Evolutionary conservation across 2,888 invertebrate genomes (phyloP), one percentile per base, ranked within the genome.

Genomic region (Latrodectus elegans): DNA sequence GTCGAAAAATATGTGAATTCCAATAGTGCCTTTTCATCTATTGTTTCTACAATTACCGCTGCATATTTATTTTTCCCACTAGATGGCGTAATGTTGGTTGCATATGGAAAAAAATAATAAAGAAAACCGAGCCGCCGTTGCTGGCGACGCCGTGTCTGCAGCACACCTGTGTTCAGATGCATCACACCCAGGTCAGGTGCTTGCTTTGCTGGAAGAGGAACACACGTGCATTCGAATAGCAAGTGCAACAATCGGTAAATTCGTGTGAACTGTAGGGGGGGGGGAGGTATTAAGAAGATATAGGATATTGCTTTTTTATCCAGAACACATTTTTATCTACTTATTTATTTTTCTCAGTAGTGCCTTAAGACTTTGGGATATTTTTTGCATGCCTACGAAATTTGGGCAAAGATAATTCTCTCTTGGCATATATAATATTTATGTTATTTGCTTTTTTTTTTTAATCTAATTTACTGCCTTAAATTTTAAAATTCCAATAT

Each of bases 161-260:
- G 83, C 88, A 83, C 88, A 88, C 88, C 88, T 88, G 88, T 88
- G 88, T 82, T 68, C 74, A 86, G 81, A 80, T 80, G 70, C 68
- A 74, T 75, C 76, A 80, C 86, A 86, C 86, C 86, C 86, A 86
- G 86, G 80, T 86, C 86, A 86, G 86, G 86, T 86, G 86, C 86
- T 64, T 65, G 73, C 73, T 17, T 68, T 73, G 77, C 68, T 71
- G 22, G 26, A 82, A 84, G 67, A 80, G 72, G 84, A 77, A 78
- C 76, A 74, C 86, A 81, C 86, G 81, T 81, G 86, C 68, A 22
- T 73, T 15, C 73, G 73, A 73, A 73, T 49, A 67, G 77, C 71
- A 81, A 86, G 86, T 86, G 86, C 86, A 86, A 81, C 81, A 86
- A 86, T 86, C 81, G 80, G 86, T 70, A 81, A 78, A 77, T 84